A percentile compares a stretch with the other conserved stretches of the same genome.
phyloP scores from a whole-genome alignment of 2,113 vertebrate species.

The Trochalopteron elliotii region DNA sequence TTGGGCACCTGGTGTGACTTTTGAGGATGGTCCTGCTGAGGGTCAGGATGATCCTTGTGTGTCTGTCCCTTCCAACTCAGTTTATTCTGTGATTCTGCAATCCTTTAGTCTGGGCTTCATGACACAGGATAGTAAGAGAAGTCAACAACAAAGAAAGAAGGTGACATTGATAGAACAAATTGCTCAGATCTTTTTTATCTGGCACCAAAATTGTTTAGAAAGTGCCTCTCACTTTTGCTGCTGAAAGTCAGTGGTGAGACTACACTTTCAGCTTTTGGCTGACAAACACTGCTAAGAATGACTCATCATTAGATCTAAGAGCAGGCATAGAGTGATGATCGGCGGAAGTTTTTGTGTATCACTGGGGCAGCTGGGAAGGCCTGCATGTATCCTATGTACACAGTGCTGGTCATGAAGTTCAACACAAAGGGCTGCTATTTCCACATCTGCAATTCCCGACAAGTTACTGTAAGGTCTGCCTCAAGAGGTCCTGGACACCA shows the following conservation, averaged over 20 bases:
- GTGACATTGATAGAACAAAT: not conserved
- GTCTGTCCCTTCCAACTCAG: not conserved
- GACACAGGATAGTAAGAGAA: not conserved
- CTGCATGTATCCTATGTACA: accelerated
- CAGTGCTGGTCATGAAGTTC: not conserved
- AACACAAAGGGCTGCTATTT: not conserved
- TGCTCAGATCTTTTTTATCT: not conserved
- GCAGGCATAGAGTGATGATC: accelerated
- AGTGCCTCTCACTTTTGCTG: not conserved
- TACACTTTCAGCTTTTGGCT: not conserved
- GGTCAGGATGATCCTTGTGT: not conserved
- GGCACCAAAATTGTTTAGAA: not conserved
- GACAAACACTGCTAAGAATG: not conserved
- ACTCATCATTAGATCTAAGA: not conserved
- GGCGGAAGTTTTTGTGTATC: not conserved
- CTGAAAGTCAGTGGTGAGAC: not conserved
- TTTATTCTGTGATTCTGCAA: not conserved
- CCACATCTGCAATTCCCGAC: not conserved
- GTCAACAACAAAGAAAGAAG: not conserved
- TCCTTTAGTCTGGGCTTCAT: not conserved
- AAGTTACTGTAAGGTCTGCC: not conserved
- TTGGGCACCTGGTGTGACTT: not conserved
- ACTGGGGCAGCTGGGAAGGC: not conserved
- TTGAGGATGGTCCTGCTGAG: not conserved
- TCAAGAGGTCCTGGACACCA: not conserved